phyloP scores from a whole-genome alignment of 1,140 invertebrate genomes.

The Trypoxylus dichotomus region DNA sequence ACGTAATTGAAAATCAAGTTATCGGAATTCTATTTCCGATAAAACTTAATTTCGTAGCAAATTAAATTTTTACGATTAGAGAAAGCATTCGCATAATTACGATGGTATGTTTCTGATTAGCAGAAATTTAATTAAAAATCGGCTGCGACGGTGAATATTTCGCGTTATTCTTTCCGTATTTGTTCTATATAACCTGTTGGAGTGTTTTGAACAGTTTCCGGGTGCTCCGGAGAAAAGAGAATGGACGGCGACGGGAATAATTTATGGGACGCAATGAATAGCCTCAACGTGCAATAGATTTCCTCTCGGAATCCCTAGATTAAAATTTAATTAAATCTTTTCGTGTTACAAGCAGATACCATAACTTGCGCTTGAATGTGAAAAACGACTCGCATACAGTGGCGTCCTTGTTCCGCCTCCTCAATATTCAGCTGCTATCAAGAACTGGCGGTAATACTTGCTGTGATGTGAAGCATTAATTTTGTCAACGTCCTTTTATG shows the following conservation, averaged over 20 bases:
- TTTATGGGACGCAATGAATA: constrained; percentile 4
- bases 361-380: neutral
- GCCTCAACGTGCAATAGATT: neutral
- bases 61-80: neutral
- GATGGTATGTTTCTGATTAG: neutral
- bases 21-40: too few relatives aligned
- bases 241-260: neutral
- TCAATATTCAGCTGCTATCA: too few relatives aligned
- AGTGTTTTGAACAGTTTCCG: neutral
- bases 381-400: neutral
- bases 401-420: too few relatives aligned
- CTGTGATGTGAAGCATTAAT: too few relatives aligned
- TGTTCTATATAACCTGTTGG: neutral
- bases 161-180: neutral
- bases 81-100: neutral
- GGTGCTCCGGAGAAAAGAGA: neutral
- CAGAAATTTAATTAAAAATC: neutral
- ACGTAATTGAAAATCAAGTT: too few relatives aligned
- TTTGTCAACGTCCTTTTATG: too few relatives aligned
- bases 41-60: neutral
- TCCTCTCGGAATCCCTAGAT: neutral
- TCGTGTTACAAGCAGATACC: neutral
- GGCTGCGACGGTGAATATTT: neutral
- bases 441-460: too few relatives aligned
- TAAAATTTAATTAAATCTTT: constrained; percentile 23